These are phyloP conservation scores for Tetropium fuscum DNA, from an alignment of 2,888 invertebrate species.

Conservation along the genomic window DNA sequence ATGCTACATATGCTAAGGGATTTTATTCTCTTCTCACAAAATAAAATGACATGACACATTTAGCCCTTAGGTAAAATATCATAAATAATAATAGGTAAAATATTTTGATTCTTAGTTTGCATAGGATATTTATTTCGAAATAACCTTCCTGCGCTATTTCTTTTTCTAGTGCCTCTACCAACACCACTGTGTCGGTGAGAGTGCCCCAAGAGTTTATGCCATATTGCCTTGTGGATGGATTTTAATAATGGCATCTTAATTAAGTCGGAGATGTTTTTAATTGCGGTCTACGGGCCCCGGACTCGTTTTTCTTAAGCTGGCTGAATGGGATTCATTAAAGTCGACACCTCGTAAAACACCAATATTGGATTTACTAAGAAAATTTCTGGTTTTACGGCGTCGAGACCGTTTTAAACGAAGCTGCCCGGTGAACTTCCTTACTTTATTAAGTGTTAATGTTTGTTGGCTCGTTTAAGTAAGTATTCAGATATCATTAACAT, in stretches of 20 bases:
- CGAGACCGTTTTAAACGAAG: constrained; percentile 9
- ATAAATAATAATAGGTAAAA: too few relatives aligned
- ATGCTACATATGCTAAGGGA: too few relatives aligned
- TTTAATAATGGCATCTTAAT: constrained; percentile 66
- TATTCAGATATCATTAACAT: too few relatives aligned
- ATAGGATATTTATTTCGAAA: too few relatives aligned
- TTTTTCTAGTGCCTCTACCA: too few relatives aligned
- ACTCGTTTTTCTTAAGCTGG: constrained; percentile 62
- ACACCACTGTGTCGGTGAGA: too few relatives aligned
- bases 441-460: constrained; percentile 23
- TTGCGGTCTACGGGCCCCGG: constrained; percentile 60
- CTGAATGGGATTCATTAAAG: constrained; percentile 64
- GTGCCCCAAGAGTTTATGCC: constrained; percentile 44
- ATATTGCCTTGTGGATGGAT: constrained; percentile 59
- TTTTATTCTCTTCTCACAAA: too few relatives aligned
- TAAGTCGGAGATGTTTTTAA: constrained; percentile 66
- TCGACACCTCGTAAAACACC: constrained; percentile 65
- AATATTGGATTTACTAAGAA: constrained; percentile 54
- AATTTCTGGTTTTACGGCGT: constrained; percentile 26
- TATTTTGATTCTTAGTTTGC: too few relatives aligned
- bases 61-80: too few relatives aligned
- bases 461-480: constrained; percentile 5
- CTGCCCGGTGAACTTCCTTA: constrained; percentile 9
- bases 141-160: too few relatives aligned
- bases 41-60: too few relatives aligned